phyloP scores from a whole-genome alignment of 2,113 vertebrate species.

The Malaclemys terrapin region DNA sequence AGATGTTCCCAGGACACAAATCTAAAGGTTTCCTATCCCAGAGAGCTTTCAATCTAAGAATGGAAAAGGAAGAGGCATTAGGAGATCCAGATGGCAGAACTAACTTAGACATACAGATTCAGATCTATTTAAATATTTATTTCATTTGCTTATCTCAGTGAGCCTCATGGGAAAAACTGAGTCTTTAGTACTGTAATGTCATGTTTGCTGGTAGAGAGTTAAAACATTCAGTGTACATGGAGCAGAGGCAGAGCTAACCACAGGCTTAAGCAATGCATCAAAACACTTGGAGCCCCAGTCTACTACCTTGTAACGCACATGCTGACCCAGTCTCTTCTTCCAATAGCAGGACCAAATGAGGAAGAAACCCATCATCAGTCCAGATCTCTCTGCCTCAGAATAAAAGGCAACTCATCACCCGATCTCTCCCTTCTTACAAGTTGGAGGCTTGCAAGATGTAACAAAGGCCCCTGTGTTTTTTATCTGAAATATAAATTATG shows the following conservation, averaged over 20 bases:
- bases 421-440: rapidly evolving
- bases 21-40: background rate
- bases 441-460: background rate
- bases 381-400: rapidly evolving
- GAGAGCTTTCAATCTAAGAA: background rate
- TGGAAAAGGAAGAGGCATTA: background rate
- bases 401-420: rapidly evolving
- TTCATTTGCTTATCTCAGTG: background rate
- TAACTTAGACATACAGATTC: background rate
- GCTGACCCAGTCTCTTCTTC: rapidly evolving
- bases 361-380: rapidly evolving
- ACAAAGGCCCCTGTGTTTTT: rapidly evolving
- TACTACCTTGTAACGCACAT: rapidly evolving
- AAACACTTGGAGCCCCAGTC: background rate
- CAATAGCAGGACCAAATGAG: rapidly evolving
- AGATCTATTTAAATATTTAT: background rate
- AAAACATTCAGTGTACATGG: background rate
- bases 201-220: background rate
- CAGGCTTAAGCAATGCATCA: background rate
- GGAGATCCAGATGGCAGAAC: background rate
- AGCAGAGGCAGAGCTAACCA: background rate
- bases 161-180: background rate
- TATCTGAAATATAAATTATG: rapidly evolving
- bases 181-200: background rate
- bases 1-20: background rate